Percentiles rank a stretch among this genome's conserved stretches.
Evolutionary conservation across 2,797 vertebrate species (phyloP).

Genomic region (Malacoctenus gilli): DNA sequence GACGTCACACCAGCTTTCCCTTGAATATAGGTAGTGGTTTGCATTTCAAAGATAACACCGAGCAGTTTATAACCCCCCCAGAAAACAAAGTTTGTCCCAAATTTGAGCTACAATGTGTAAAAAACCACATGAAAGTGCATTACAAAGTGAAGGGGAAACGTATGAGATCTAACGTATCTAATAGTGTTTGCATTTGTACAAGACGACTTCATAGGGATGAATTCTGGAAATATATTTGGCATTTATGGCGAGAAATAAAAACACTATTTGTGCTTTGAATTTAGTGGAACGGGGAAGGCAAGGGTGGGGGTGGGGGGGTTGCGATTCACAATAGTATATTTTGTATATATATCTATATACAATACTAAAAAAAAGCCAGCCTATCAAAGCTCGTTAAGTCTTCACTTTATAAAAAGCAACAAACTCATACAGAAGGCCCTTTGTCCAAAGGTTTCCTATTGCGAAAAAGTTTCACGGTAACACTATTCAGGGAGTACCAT

Average conservation of each 20-base stretch:
- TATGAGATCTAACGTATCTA: slow-evolving; percentile 53
- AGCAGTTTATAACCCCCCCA: slow-evolving; percentile 31
- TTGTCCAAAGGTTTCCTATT: slow-evolving; percentile 75
- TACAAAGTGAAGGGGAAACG: slow-evolving; percentile 68
- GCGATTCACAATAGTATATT: slow-evolving; percentile 72
- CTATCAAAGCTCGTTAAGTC: slow-evolving; percentile 70
- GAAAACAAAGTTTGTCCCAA: slow-evolving; percentile 55
- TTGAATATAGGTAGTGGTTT: slow-evolving; percentile 74
- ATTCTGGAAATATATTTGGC: slow-evolving; percentile 77
- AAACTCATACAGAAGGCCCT: slow-evolving; percentile 71
- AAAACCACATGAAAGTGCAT: slow-evolving; percentile 80
- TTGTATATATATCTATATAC: slow-evolving; percentile 75
- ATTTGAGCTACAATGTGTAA: slow-evolving; percentile 61
- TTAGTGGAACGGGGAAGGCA: slow-evolving; percentile 47
- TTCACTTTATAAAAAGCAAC: slow-evolving; percentile 76
- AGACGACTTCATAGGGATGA: slow-evolving; percentile 54
- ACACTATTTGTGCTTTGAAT: slow-evolving; percentile 78
- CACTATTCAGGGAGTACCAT: slow-evolving; percentile 76
- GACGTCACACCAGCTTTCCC: slow-evolving; percentile 23
- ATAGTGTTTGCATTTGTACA: slow-evolving; percentile 69
- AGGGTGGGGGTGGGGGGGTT: slow-evolving; percentile 12
- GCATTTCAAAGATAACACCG: slow-evolving; percentile 55
- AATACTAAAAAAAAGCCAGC: slow-evolving; percentile 67
- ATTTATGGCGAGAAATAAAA: slow-evolving; percentile 68
- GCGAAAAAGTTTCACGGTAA: slow-evolving; percentile 72